phyloP scores from a whole-genome alignment of 2,888 invertebrate genomes.

The Cecidostiba fungosa region DNA sequence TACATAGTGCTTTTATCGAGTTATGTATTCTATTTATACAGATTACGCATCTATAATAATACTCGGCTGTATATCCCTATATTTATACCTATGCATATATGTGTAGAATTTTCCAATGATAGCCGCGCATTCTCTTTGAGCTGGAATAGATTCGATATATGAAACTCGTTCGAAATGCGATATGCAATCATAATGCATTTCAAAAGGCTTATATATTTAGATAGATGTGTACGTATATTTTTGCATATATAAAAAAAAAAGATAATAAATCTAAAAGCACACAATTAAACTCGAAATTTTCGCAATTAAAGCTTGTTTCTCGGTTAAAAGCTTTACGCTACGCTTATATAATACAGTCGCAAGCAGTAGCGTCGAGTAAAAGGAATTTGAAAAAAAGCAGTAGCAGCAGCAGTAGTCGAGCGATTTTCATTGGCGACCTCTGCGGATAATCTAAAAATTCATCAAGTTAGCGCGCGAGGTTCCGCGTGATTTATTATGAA shows the following conservation, averaged over 20 bases:
- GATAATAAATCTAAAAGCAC: too few species aligned
- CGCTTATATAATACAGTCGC: not conserved
- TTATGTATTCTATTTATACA: too few species aligned
- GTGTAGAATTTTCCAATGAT: not conserved
- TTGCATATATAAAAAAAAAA: too few species aligned
- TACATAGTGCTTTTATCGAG: too few species aligned
- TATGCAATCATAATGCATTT: too few species aligned
- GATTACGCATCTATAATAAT: too few species aligned
- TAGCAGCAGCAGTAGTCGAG: too few species aligned
- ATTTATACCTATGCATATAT: not conserved
- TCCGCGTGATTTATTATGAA: slow-evolving; percentile 60
- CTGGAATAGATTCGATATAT: not conserved
- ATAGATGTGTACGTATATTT: too few species aligned
- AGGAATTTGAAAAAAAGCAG: not conserved
- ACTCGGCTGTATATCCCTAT: not conserved
- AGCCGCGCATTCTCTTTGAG: not conserved
- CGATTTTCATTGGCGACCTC: slow-evolving; percentile 43
- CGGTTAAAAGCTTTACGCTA: too few species aligned
- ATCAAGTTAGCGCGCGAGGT: slow-evolving; percentile 46
- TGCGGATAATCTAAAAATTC: slow-evolving; percentile 57
- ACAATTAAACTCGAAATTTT: too few species aligned
- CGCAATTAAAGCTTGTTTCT: too few species aligned
- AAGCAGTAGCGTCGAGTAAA: not conserved
- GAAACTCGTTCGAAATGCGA: not conserved
- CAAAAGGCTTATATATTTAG: too few species aligned